Conservation (phyloP, 2,888 invertebrate species). For the Andrena chrysosceles region DNA sequence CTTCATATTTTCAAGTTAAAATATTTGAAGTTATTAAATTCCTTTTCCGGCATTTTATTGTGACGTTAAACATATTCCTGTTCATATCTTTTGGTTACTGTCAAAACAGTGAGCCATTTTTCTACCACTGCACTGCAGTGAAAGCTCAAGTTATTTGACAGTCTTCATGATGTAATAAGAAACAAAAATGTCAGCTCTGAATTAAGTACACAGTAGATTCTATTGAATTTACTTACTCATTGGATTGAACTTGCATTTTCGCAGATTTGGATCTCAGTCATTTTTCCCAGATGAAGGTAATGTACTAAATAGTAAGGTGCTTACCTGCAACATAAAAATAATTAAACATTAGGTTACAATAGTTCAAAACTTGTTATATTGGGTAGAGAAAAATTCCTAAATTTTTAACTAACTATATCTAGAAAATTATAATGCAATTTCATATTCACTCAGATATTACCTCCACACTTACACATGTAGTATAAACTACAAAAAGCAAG, state of each 20-base stretch:
- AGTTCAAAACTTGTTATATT: neutral
- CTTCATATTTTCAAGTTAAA: too few species aligned
- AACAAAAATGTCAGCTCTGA: neutral
- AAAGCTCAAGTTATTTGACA: too few species aligned
- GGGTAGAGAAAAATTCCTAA: too few species aligned
- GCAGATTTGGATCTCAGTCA: neutral
- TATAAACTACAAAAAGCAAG: neutral
- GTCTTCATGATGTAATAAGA: neutral
- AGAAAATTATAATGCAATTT: neutral
- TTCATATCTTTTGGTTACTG: too few species aligned
- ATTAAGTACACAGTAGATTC: neutral
- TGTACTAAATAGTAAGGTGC: neutral
- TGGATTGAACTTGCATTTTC: neutral
- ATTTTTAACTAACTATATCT: neutral
- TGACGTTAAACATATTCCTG: too few species aligned
- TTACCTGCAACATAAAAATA: conserved; percentile 26
- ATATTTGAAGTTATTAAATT: too few species aligned
- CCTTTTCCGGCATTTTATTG: too few species aligned
- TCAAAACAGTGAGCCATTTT: too few species aligned
- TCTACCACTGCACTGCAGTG: too few species aligned
- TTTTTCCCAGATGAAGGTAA: neutral
- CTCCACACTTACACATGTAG: neutral
- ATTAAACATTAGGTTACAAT: neutral
- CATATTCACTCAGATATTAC: neutral
- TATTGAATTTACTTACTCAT: conserved; percentile 8